phyloP scores from a whole-genome alignment of 1,140 invertebrate genomes.

The Drosophila neocordata region DNA sequence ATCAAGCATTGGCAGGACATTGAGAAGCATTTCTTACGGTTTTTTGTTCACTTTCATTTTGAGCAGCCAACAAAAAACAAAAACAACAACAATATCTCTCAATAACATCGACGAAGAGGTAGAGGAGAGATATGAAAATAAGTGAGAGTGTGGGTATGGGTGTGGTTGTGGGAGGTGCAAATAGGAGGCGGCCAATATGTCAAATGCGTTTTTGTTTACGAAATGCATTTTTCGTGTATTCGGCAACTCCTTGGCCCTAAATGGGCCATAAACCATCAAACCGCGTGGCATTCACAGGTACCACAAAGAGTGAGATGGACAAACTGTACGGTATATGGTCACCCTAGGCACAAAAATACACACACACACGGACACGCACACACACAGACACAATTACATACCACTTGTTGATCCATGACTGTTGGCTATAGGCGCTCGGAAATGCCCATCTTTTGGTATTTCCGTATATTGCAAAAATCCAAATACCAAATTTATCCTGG shows the following conservation, averaged over 20 bases:
- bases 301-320: neutral
- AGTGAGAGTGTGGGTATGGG: neutral
- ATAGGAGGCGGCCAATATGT: constrained; percentile 28
- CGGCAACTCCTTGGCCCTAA: constrained; percentile 67
- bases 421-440: constrained; percentile 18
- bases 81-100: constrained; percentile 15
- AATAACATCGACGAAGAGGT: constrained; percentile 6
- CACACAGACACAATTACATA: neutral
- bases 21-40: constrained; percentile 7
- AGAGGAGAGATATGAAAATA: neutral
- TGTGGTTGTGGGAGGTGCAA: constrained; percentile 15
- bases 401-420: constrained; percentile 24
- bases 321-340: neutral
- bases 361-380: neutral
- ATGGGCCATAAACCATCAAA: constrained; percentile 44
- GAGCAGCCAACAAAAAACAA: constrained; percentile 9
- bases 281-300: constrained; percentile 27
- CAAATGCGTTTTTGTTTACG: constrained; percentile 59
- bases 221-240: constrained; percentile 72
- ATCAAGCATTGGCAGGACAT: constrained; percentile 36
- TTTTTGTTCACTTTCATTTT: neutral
- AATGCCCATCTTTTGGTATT: constrained; percentile 25
- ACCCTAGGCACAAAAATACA: neutral
- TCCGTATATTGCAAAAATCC: constrained; percentile 11
- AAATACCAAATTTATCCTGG: neutral